Evolutionary conservation across 2,888 invertebrate species (phyloP), one percentile per base, ranked within the genome.

Genomic region (Sesia apiformis): DNA sequence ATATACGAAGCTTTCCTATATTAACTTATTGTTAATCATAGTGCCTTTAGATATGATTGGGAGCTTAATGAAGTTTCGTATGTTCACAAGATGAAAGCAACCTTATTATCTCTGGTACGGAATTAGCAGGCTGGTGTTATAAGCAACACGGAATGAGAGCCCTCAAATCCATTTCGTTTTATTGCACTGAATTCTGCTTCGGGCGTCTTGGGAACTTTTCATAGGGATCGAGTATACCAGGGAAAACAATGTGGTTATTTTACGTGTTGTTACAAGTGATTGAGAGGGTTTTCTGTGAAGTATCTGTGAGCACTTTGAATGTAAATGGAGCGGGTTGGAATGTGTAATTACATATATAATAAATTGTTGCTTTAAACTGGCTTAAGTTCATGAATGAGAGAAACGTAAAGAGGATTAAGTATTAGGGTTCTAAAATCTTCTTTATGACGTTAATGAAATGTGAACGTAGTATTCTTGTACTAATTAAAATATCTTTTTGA

Each of bases 211-310:
- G 71, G 78, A 69, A 67, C 63, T 62, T 63, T 72, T 65, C 63
- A 63, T 62, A 64, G 69, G 69, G 70, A 72, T 71, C 69, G 67
- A 68, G 66, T 68, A 64, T 73, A 69, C 70, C 66, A 58, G 54
- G 43, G 56, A 57, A 52, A 51, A 42, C 41, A 61, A 59, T 52
- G 53, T 23, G 57, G 52, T 62, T 58, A 62, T 60, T 61, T 63
- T 56, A 59, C 55, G 58, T 52, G 58, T 56, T 40, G 40, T 43
- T 43, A 23, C 49, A 58, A 60, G 64, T 63, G 46, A 46, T 46
- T 46, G 46, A 46, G 46, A 46, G 46, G 46, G 8, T 46, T 23
- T 46, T 3, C 23, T 46, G 46, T 46, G 46, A 23, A 23, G n/a
- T 46, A 5, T 46, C 46, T 60, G 55, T 55, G 66, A 65, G 63